These are phyloP conservation scores for Hippocampus comes DNA, from an alignment of 2,113 vertebrate species.

Conservation along the genomic window DNA sequence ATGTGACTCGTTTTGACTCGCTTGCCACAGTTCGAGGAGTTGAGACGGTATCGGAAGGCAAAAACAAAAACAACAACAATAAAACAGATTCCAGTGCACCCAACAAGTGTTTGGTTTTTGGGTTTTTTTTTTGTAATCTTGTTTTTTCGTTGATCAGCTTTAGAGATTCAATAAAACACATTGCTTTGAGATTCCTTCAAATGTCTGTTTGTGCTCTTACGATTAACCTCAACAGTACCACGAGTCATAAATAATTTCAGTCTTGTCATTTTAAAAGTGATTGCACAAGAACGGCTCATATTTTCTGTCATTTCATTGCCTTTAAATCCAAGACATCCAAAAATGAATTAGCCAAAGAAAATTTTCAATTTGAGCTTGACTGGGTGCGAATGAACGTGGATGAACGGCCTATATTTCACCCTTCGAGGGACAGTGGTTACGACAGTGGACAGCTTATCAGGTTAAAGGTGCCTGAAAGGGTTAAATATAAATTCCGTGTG, in stretches of 20 bases:
- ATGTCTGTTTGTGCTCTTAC: background rate
- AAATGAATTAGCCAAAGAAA: background rate
- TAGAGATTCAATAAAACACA: background rate
- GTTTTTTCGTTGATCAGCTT: background rate
- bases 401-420: no score
- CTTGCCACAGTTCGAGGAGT: background rate
- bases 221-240: no score
- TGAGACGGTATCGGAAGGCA: background rate
- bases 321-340: background rate
- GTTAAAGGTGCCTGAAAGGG: no score
- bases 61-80: background rate
- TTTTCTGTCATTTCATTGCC: background rate
- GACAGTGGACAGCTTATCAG: no score
- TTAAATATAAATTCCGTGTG: no score
- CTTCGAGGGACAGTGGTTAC: no score
- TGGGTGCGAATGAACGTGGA: no score
- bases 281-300: background rate
- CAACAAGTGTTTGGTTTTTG: no score
- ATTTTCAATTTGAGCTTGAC: background rate
- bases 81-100: background rate
- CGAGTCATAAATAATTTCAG: background rate
- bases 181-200: background rate
- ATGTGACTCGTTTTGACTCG: conserved; percentile 46
- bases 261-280: background rate
- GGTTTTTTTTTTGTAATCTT: background rate